Evolutionary conservation across 2,888 invertebrate species (phyloP).

Genomic region (Leptinotarsa juncta): DNA sequence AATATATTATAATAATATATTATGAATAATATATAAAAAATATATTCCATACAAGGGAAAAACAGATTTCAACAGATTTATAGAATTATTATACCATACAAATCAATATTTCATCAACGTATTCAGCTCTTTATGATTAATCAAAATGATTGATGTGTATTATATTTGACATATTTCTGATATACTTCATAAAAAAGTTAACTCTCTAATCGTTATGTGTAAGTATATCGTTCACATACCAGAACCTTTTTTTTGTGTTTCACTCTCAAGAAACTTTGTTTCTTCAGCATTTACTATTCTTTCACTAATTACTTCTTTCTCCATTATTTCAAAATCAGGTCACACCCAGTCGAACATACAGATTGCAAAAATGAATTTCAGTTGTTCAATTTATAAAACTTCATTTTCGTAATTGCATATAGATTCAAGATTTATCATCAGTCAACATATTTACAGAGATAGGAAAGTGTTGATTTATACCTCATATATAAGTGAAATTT

Average conservation of each 20-base stretch:
- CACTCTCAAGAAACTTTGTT: background rate
- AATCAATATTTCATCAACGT: too few species aligned
- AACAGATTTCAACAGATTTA: too few species aligned
- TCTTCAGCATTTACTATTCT: background rate
- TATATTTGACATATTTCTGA: too few species aligned
- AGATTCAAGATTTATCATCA: background rate
- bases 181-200: too few species aligned
- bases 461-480: background rate
- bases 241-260: background rate
- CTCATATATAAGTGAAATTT: too few species aligned
- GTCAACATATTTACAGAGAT: background rate
- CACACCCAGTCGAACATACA: too few species aligned
- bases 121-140: too few species aligned
- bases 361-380: background rate
- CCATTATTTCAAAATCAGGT: background rate
- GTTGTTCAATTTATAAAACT: conserved; percentile 1
- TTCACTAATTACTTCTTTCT: background rate
- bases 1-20: too few species aligned
- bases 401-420: background rate
- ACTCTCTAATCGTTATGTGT: background rate
- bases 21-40: too few species aligned
- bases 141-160: too few species aligned
- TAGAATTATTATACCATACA: too few species aligned
- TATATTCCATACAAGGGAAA: too few species aligned
- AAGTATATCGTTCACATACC: background rate